phyloP scores from a whole-genome alignment of 2,888 invertebrate genomes.

The Rambutsinella grinnellia region DNA sequence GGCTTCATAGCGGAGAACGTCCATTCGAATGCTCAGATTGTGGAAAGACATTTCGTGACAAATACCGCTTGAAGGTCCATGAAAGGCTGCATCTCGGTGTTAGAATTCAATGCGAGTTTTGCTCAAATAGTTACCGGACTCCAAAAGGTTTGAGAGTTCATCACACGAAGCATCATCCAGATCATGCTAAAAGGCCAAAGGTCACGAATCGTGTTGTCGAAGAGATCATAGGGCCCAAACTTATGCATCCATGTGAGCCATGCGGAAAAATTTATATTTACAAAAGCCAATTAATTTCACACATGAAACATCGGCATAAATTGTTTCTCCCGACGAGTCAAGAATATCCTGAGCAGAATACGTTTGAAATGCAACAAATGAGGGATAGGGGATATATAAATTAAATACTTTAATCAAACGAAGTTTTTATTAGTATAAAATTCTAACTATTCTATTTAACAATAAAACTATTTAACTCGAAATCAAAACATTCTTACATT shows the following conservation, averaged over 20 bases:
- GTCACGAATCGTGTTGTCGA: background rate
- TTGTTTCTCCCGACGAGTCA: background rate
- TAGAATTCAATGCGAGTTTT: too few species aligned
- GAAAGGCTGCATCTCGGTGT: background rate
- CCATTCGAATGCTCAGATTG: too few species aligned
- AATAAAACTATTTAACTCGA: too few species aligned
- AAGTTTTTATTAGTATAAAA: too few species aligned
- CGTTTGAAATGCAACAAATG: too few species aligned
- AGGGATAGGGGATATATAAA: too few species aligned
- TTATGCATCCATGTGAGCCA: constrained; percentile 7
- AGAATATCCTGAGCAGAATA: constrained; percentile 11
- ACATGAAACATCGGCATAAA: background rate
- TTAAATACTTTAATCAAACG: too few species aligned
- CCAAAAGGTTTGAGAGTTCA: background rate
- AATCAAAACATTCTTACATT: too few species aligned
- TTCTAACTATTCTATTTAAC: too few species aligned
- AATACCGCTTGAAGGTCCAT: background rate
- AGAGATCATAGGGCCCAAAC: background rate
- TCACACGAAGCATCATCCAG: background rate
- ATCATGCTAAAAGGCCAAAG: background rate
- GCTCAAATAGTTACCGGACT: background rate
- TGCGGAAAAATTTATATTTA: background rate
- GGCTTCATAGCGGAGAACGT: too few species aligned
- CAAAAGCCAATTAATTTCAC: background rate
- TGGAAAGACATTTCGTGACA: background rate